A percentile compares a stretch with the other conserved stretches of the same genome.
These are phyloP conservation scores for Yponomeuta malinellus DNA, from an alignment of 2,888 invertebrate species.

Conservation along the genomic window DNA sequence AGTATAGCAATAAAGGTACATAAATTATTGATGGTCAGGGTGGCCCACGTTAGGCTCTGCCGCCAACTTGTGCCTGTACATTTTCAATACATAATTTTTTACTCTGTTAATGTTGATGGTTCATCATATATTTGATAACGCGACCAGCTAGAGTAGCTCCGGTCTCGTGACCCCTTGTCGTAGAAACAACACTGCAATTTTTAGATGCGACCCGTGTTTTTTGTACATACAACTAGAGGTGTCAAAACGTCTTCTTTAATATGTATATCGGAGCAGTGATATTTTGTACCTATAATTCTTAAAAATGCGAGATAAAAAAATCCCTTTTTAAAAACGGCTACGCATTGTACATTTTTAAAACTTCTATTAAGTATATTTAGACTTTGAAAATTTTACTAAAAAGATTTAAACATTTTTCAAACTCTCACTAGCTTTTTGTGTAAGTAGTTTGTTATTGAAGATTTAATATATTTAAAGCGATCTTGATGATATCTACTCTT, in stretches of 20 bases:
- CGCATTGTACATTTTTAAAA: constrained; percentile 25
- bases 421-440: constrained; percentile 55
- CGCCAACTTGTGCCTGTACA: constrained; percentile 50
- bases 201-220: constrained; percentile 41
- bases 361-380: constrained; percentile 34
- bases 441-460: constrained; percentile 46
- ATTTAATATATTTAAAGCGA: constrained; percentile 18
- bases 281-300: constrained; percentile 60
- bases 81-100: constrained; percentile 31
- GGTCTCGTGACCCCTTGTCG: constrained; percentile 36
- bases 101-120: constrained; percentile 40
- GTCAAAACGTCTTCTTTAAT: constrained; percentile 39
- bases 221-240: constrained; percentile 56
- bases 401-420: constrained; percentile 29
- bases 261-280: constrained; percentile 66
- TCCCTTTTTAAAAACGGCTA: constrained; percentile 21
- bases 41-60: constrained; percentile 40
- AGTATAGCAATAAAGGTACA: constrained; percentile 45
- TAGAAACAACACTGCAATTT: constrained; percentile 47
- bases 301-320: constrained; percentile 32
- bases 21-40: constrained; percentile 31
- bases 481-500: background rate
- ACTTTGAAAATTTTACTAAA: constrained; percentile 30
- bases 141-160: constrained; percentile 17
- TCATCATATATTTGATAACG: constrained; percentile 13